Base-by-base conservation (phyloP, 2,888 invertebrate genomes). In the Mallateleia sp. region DNA sequence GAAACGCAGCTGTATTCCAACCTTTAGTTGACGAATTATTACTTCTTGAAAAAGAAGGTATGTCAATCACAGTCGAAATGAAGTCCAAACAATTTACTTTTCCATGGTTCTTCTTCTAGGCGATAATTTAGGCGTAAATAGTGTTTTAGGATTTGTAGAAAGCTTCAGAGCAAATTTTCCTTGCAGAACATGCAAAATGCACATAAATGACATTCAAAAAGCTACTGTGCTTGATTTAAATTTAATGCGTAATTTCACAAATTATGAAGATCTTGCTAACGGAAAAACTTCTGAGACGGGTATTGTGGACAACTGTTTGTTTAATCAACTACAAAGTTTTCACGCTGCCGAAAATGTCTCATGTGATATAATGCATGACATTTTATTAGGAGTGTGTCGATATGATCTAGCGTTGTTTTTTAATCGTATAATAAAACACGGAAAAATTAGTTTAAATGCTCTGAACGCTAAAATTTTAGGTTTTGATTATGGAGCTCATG, bases 341-440 rank as follows among this genome's bases (percentile, higher is more conserved):
- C 82, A 89, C 47, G 67, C 47, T 5, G 45, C 52, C 38, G 67
- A 80, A 74, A 89, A 88, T 79, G 14, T 45, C 9, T 52, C 62
- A 25, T 38, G 42, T 25, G 88, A 89, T 83, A 24, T 89, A 20
- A 88, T 87, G 80, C 87, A 88, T 47, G 88, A 88, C 56, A 9
- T 83, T 38, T 66, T 74, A 24, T 58, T 83, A 18, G 89, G 88
- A n/a, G 42, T 79, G 15, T 50, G 50, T 38, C 56, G 83, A 15
- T 82, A 84, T 60, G 88, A 88, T 62, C 20, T 88, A 50, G 78
- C 77, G 11, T 54, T 86, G 50, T 38, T 86, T 6, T 47, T 88
- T 22, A 66, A 79, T 25, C 18, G 72, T 60, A 38, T 83, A 0
- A 67, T 86, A 47, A 25, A 72, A 18, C n/a, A 11, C 9, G 78